Base-by-base conservation (phyloP, 1,140 invertebrate species). In the Papilio xuthus region DNA sequence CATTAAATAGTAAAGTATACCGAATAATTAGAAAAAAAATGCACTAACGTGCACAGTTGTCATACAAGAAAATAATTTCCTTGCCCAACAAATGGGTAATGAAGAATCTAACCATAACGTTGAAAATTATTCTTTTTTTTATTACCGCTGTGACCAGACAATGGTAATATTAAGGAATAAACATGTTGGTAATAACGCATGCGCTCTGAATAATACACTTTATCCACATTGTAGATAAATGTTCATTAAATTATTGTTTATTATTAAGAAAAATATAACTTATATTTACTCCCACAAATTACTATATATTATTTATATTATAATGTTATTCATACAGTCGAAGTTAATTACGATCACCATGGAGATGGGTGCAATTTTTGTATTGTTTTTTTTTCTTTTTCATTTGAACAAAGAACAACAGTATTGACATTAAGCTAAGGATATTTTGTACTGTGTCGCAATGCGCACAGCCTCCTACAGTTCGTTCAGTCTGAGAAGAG, bases 391-490 rank as follows among this genome's bases (percentile, higher is more conserved):
- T 10, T 20, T 37, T 53, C 1, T 44, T 44, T 44, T 53, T 81
- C 72, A 26, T 75, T 32, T 28, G 12, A 67, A 67, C 60, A 67
- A 67, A 28, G 60, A 26, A 37, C 15, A 28, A 72, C 10, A 72
- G n/a, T 44, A 72, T 44, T 72, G 71, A 72, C 72, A 32, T 69
- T 70, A 69, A 60, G 73, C 20, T 75, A 77, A 77, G 69, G 78
- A 85, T 84, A 81, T 85, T 83, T 85, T 84, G 47, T 77, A 86
- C 79, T 84, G 78, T 93, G 89, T 85, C 92, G 92, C 92, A 93
- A 84, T 93, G 92, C 92, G 92, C 91, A 93, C 90, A 92, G 91
- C 91, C 85, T 93, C 91, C 91, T 84, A 83, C 23, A 26, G 20
- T 81, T 88, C 85, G 84, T 84, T 90, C 91, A 92, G 90, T 92